Evolutionary conservation across 2,888 invertebrate genomes (phyloP).

Genomic region (Lithosia quadra): DNA sequence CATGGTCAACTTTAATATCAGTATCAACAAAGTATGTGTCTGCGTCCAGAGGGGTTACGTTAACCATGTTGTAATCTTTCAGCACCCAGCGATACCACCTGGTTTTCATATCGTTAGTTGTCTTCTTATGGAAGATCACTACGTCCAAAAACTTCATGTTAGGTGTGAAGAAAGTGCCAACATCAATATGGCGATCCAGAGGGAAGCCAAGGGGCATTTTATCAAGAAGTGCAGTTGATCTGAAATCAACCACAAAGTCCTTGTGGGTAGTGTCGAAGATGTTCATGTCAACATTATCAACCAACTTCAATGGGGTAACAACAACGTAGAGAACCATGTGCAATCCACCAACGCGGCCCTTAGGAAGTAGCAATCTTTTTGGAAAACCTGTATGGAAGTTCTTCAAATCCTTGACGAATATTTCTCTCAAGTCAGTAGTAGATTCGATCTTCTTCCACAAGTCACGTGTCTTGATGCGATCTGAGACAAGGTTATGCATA

Average conservation of each 20-base stretch:
- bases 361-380: constrained; percentile 90
- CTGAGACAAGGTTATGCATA: constrained; percentile 89
- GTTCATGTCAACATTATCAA: constrained; percentile 72
- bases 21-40: constrained; percentile 68
- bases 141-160: constrained; percentile 90
- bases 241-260: constrained; percentile 74
- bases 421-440: constrained; percentile 76
- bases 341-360: constrained; percentile 89
- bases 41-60: constrained; percentile 59
- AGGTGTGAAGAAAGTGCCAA: constrained; percentile 87
- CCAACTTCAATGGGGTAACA: constrained; percentile 84
- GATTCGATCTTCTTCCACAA: constrained; percentile 88
- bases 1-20: constrained; percentile 56
- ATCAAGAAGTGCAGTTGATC: constrained; percentile 84
- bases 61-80: constrained; percentile 69
- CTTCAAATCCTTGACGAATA: constrained; percentile 70
- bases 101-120: constrained; percentile 77
- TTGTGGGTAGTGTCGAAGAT: constrained; percentile 80
- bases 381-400: constrained; percentile 90
- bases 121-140: constrained; percentile 88
- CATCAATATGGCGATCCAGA: constrained; percentile 89
- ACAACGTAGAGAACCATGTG: constrained; percentile 89
- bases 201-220: constrained; percentile 91
- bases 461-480: constrained; percentile 89
- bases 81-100: constrained; percentile 77